Conservation (phyloP, 1,140 invertebrate genomes). For the Procambarus virginalis region DNA sequence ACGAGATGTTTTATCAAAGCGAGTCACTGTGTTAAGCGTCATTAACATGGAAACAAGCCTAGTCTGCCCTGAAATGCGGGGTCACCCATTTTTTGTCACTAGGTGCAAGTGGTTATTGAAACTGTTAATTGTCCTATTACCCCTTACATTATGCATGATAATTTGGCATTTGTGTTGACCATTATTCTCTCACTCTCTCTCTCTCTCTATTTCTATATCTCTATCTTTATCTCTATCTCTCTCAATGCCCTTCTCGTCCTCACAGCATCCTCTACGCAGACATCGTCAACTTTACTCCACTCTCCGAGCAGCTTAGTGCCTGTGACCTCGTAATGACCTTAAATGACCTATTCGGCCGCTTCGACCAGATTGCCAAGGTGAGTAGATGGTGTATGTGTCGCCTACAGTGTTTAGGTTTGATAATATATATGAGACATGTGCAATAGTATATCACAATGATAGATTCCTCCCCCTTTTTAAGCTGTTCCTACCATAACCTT, state of each 20-base stretch:
- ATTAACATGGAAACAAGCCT: too few species aligned
- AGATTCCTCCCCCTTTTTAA: background rate
- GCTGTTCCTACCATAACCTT: background rate
- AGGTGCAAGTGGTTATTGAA: too few species aligned
- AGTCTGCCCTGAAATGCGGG: too few species aligned
- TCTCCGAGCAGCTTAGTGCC: conserved; percentile 93
- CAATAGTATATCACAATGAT: background rate
- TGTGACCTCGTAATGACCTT: conserved; percentile 95
- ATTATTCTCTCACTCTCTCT: too few species aligned
- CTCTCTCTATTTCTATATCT: too few species aligned
- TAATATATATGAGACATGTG: background rate
- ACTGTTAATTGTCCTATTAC: too few species aligned
- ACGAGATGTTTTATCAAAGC: too few species aligned
- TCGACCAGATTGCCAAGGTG: conserved; percentile 91
- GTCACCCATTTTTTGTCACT: too few species aligned
- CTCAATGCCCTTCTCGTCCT: background rate
- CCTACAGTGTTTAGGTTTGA: background rate
- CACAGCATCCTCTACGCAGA: conserved; percentile 96
- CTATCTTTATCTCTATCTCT: too few species aligned
- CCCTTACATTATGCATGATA: too few species aligned
- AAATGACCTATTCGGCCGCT: conserved; percentile 96
- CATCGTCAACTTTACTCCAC: conserved; percentile 97
- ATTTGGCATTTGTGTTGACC: too few species aligned
- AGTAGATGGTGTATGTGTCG: background rate
- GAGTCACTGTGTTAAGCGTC: too few species aligned